Percentiles rank a stretch among this genome's conserved stretches.
phyloP scores from a whole-genome alignment of 2,113 vertebrate genomes.

The Cairina moschata region DNA sequence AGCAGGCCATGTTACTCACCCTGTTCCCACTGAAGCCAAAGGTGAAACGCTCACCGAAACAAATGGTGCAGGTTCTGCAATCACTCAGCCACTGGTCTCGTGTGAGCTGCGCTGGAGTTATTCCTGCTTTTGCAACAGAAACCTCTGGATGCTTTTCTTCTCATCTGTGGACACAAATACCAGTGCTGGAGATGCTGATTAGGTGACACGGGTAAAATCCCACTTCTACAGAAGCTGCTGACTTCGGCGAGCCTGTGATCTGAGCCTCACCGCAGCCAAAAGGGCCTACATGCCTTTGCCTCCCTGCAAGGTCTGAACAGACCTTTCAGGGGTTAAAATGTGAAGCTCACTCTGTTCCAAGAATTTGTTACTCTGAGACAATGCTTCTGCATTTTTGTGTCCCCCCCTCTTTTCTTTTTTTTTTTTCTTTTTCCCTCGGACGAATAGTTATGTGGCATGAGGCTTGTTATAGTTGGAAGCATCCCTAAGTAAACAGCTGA shows the following conservation, averaged over 20 bases:
- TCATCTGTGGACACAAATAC: slow-evolving; percentile 4
- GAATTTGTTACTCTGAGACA: slow-evolving; percentile 64
- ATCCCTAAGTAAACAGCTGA: slow-evolving; percentile 76
- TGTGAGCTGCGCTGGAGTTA: neutral
- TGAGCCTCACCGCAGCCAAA: neutral
- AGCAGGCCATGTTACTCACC: slow-evolving; percentile 34
- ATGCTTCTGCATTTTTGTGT: slow-evolving; percentile 59
- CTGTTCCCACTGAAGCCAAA: slow-evolving; percentile 42
- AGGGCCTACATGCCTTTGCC: neutral
- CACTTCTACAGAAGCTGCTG: slow-evolving; percentile 25
- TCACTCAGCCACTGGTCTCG: neutral
- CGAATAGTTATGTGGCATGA: slow-evolving; percentile 69
- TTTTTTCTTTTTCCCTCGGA: neutral
- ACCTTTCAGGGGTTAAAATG: slow-evolving; percentile 36
- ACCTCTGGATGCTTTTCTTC: slow-evolving; percentile 11
- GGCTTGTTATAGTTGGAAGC: slow-evolving; percentile 75
- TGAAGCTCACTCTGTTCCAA: slow-evolving; percentile 24
- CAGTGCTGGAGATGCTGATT: neutral
- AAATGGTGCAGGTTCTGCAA: slow-evolving; percentile 25
- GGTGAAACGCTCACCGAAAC: slow-evolving; percentile 43
- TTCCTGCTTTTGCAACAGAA: slow-evolving; percentile 33
- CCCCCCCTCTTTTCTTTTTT: neutral
- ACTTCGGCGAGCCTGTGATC: neutral
- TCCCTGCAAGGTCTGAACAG: neutral
- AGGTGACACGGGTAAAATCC: neutral